These are phyloP conservation scores for Myotis daubentonii DNA, from an alignment of 2,797 vertebrate genomes.

Conservation along the genomic window DNA sequence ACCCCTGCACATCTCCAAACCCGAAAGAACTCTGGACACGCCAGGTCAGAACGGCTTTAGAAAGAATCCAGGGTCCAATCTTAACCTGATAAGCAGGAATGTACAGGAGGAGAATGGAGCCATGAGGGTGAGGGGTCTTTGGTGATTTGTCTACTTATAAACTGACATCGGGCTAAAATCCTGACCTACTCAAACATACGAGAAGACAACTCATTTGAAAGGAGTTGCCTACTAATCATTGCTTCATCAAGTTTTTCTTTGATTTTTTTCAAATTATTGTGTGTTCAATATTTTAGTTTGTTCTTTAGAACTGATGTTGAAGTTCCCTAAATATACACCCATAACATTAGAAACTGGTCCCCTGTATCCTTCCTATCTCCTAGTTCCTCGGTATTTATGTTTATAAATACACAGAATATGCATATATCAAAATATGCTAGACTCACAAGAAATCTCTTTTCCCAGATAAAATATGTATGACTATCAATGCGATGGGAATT, in stretches of 20 bases:
- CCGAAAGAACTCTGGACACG: conserved; percentile 68
- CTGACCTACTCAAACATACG: not conserved
- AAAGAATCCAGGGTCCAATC: conserved; percentile 32
- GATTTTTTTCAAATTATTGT: not conserved
- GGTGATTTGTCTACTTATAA: conserved; percentile 22
- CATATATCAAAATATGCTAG: not conserved
- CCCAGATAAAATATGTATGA: not conserved
- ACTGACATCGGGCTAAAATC: not conserved
- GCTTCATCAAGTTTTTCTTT: not conserved
- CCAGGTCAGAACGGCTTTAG: conserved; percentile 46
- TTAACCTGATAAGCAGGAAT: conserved; percentile 26
- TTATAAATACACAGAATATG: not conserved
- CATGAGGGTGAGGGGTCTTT: conserved; percentile 40
- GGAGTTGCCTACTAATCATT: not conserved
- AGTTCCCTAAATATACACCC: not conserved
- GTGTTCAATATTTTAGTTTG: conserved; percentile 22
- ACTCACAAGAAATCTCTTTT: not conserved
- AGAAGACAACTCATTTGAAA: conserved; percentile 1
- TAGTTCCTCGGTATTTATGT: not conserved
- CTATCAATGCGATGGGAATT: conserved; percentile 11
- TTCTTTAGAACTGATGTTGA: not conserved
- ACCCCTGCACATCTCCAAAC: conserved; percentile 71
- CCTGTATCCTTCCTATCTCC: not conserved
- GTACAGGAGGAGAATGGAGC: conserved; percentile 35
- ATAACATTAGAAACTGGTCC: not conserved